Evolutionary conservation across 2,888 invertebrate species (phyloP), one percentile per base, ranked within the genome.

Genomic region (Autographa pulchrina): DNA sequence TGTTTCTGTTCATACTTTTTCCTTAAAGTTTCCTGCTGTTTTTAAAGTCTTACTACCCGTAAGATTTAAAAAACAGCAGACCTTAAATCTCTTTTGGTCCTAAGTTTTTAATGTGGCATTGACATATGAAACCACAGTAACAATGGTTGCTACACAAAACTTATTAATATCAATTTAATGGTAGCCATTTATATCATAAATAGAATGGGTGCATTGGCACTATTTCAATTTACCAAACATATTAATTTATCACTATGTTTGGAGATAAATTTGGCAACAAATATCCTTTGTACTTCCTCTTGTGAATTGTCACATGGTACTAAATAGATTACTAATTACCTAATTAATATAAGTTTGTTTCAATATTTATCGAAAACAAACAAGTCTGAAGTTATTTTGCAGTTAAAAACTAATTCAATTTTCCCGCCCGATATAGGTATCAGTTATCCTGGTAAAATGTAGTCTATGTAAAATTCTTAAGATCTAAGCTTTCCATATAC

Each of bases 191-290:
- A 38, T 59, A 54, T 62, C 60, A 80, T 76, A 65, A 56, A 71
- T 75, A 72, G 31, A 59, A 61, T 48, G 54, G 32, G 69, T 16
- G 38, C 32, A 60, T 77, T 77, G 80, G 77, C 80, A 77, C 60
- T 38, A 59, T 18, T 68, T 77, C 77, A 75, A 59, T 59, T 59
- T 16, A 59, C 31, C 59, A 59, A 32, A 16, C 25, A 58, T 66
- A 68, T 65, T 58, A 59, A 69, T 68, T n/a, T 74, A 60, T 31
- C 52, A 61, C 43, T 66, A 65, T 56, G 63, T 72, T 72, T 81
- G 25, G 32, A 60, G 31, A 60, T 70, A 67, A 65, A 81, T 65
- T 78, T 78, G 74, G 60, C 74, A 79, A 25, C 65, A 56, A 58
- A 31, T 1, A 52, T 18, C 20, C 25, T 64, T 79, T 70, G 66